A percentile compares a stretch with the other conserved stretches of the same genome.
These are phyloP conservation scores for Halocaridina rubra DNA, from an alignment of 2,888 invertebrate genomes.

Conservation along the genomic window DNA sequence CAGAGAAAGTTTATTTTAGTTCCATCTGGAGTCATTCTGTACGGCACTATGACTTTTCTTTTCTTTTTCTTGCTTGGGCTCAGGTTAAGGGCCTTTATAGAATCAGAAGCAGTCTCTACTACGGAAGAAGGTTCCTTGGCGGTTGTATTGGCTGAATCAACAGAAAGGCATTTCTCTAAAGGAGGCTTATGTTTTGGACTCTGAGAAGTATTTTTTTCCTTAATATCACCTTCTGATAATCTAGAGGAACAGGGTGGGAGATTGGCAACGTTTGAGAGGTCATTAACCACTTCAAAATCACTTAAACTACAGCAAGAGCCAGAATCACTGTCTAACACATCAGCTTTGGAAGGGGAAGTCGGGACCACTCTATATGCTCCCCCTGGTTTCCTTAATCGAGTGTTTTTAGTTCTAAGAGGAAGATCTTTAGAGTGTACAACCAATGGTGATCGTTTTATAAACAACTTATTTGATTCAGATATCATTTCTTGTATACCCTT, in stretches of 20 bases:
- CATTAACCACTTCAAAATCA: not conserved
- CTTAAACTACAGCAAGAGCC: not conserved
- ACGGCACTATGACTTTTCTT: constrained; percentile 57
- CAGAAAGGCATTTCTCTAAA: constrained; percentile 38
- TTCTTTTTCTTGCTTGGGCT: constrained; percentile 45
- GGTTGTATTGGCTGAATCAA: constrained; percentile 32
- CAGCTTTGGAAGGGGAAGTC: not conserved
- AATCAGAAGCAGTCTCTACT: constrained; percentile 36
- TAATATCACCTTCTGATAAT: not conserved
- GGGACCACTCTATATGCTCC: constrained; percentile 32
- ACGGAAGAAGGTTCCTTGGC: not conserved
- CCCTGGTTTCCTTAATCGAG: constrained; percentile 33
- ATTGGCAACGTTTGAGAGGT: not conserved
- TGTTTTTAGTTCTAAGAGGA: not conserved
- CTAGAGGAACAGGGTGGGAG: constrained; percentile 13
- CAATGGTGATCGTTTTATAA: not conserved
- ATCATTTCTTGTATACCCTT: constrained; percentile 43
- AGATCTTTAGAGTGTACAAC: not conserved
- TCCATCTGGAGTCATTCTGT: constrained; percentile 54
- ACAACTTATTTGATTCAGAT: constrained; percentile 28
- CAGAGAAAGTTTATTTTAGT: constrained; percentile 62
- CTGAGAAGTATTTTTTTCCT: not conserved
- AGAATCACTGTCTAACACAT: not conserved
- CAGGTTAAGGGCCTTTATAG: constrained; percentile 44
- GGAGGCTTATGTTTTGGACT: constrained; percentile 26